These are phyloP conservation scores for Sabatieria punctata DNA, from an alignment of 2,888 invertebrate species.

Conservation along the genomic window DNA sequence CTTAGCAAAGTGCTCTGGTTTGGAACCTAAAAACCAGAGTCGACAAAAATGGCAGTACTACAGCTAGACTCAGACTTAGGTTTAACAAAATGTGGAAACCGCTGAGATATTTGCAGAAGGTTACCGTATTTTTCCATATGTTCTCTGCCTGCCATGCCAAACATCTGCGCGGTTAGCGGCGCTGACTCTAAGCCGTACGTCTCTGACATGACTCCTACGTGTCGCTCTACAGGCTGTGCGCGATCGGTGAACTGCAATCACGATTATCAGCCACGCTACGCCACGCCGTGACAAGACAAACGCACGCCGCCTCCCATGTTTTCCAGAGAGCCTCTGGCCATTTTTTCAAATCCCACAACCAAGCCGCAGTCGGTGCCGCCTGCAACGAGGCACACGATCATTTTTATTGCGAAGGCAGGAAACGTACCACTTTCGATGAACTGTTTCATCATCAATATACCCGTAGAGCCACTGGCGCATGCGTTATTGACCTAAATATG, in stretches of 20 bases:
- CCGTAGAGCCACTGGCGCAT: conserved; percentile 88
- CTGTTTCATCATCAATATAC: conserved; percentile 73
- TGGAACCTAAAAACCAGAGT: conserved; percentile 46
- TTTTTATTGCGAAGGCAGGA: too few relatives aligned
- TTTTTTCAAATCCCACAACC: conserved; percentile 93
- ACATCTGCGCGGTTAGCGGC: conserved; percentile 82
- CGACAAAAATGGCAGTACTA: too few relatives aligned
- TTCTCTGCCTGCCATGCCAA: conserved; percentile 85
- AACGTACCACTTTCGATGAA: too few relatives aligned
- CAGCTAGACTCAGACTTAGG: too few relatives aligned
- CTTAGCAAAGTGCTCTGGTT: conserved; percentile 79
- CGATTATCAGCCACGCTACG: too few relatives aligned
- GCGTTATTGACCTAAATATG: conserved; percentile 71
- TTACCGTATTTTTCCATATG: conserved; percentile 79
- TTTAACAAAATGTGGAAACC: too few relatives aligned
- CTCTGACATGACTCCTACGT: conserved; percentile 61
- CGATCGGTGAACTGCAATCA: conserved; percentile 52
- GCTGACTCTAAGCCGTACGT: conserved; percentile 57
- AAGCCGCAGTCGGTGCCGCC: conserved; percentile 65
- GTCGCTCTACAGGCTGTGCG: conserved; percentile 49
- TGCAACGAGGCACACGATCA: too few relatives aligned
- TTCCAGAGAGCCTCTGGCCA: conserved; percentile 72
- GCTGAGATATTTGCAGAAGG: too few relatives aligned
- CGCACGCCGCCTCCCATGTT: conserved; percentile 29
- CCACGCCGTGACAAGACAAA: too few relatives aligned